Base-by-base conservation (phyloP, 2,888 invertebrate genomes). In the Therioaphis trifolii region DNA sequence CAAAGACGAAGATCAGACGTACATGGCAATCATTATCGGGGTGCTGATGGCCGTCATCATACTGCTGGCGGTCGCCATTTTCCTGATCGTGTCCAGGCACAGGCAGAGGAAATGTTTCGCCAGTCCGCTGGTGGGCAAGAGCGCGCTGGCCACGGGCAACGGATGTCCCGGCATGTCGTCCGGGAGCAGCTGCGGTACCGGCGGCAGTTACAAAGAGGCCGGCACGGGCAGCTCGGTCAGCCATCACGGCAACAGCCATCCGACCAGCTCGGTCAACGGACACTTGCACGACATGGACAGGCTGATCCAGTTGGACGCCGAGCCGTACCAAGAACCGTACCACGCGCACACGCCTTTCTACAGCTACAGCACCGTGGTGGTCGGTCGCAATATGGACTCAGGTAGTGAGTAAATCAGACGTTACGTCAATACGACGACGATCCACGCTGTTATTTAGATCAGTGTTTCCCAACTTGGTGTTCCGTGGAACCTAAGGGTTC, bases 21-120 rank as follows among this genome's bases (percentile, higher is more conserved):
- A 93, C 89, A 91, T 94, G 90, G 93, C 93, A n/a, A 91, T 94
- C 85, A 92, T 94, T 79, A 92, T 94, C 61, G 93, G 94, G n/a
- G 93, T 94, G 7, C 89, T 94, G 74, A 93, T 93, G 35, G 93
- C 93, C 1, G 91, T 94, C 71, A 93, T 94, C 76, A 91, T 95
- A 76, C 89, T 86, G 2, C 90, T 94, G 35, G 93, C 92, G 2
- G 93, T 93, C 11, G 92, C 93, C 52, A 93, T 94, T 87, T 92
- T 93, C 88, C 90, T 94, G 79, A 92, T 94, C 87, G 91, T 94
- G 66, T 92, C 93, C 85, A 90, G 94, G 68, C 93, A 93, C 88
- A 90, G 92, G 49, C 93, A 93, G 87, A 91, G 93, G 85, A 94
- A 94, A 88, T 93, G 93, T 87, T 93, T 93, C 88, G 92, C 93